Base-by-base conservation (phyloP, 2,797 vertebrate genomes). In the Phaenicophaeus curvirostris region DNA sequence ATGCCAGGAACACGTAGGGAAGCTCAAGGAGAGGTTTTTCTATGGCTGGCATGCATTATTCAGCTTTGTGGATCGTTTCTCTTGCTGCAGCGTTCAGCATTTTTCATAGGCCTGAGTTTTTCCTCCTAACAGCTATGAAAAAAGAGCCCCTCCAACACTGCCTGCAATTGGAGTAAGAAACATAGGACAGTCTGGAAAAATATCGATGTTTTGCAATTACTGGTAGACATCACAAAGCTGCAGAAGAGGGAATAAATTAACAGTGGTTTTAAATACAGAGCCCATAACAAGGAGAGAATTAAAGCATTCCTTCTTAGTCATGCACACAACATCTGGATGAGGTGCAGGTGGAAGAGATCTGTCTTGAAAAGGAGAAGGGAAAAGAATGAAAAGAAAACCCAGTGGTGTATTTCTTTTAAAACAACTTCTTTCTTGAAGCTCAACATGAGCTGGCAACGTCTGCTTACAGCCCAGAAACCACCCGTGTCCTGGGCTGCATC, bases 181-280 rank as follows among this genome's bases (percentile, higher is more conserved):
- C 37, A 20, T 66, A 71, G 68, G 54, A 28, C n/a, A 18, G n/a
- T 15, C 42, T 65, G 66, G 44, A 48, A 89, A 84, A 90, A 33
- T 23, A 61, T 24, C 8, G 25, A 28, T 8, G 2, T 63, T 94
- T 81, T 86, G 30, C 66, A 75, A 62, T 89, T 62, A 6, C 69
- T 55, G 25, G 48, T 65, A 82, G 89, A 17, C 35, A 51, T 4
- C 19, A 30, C 85, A 57, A 54, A 89, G 61, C 76, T 85, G 41
- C 24, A 73, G 85, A 84, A 79, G 67, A 44, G 77, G 90, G 72
- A 90, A 69, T 67, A 69, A 81, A 90, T 88, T 83, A 81, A n/a
- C 1, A 1, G 50, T 46, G 54, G 13, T 87, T 93, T 75, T 76
- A 89, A 85, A 35, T 55, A 81, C 2, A 1, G 69, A 90, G 61